These are phyloP conservation scores for Neodiprion fabricii DNA, from an alignment of 1,140 invertebrate species.

Conservation along the genomic window DNA sequence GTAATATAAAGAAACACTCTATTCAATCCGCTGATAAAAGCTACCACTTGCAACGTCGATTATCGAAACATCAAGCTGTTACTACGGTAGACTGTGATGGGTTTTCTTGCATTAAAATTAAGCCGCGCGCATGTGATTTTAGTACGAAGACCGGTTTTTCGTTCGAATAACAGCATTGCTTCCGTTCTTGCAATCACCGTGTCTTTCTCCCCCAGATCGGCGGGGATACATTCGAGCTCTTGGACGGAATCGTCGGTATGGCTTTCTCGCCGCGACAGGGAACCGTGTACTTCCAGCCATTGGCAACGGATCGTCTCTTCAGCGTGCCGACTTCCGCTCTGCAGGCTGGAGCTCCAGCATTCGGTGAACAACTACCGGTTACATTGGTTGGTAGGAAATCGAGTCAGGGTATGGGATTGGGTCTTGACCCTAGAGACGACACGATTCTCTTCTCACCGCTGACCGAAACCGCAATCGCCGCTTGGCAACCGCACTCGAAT, in stretches of 20 bases:
- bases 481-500: conserved; percentile 76
- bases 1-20: too few species aligned
- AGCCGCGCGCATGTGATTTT: too few species aligned
- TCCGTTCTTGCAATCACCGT: conserved; percentile 47
- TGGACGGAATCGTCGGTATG: conserved; percentile 83
- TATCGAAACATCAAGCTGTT: too few species aligned
- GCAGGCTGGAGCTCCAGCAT: conserved; percentile 71
- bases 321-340: conserved; percentile 76
- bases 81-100: too few species aligned
- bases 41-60: too few species aligned
- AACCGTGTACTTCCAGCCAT: conserved; percentile 78
- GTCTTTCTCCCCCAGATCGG: conserved; percentile 52
- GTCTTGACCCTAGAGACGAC: conserved; percentile 72
- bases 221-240: conserved; percentile 71
- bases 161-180: too few species aligned
- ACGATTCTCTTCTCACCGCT: conserved; percentile 77
- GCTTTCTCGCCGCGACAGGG: conserved; percentile 72
- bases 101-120: too few species aligned
- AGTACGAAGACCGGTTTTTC: too few species aligned
- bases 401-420: conserved; percentile 78
- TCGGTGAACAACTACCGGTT: conserved; percentile 74
- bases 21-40: too few species aligned
- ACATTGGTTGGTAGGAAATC: conserved; percentile 80
- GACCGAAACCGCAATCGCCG: conserved; percentile 77
- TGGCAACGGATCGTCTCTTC: conserved; percentile 82